Evolutionary conservation across 2,888 invertebrate genomes (phyloP).

Genomic region (Beris morrisii): DNA sequence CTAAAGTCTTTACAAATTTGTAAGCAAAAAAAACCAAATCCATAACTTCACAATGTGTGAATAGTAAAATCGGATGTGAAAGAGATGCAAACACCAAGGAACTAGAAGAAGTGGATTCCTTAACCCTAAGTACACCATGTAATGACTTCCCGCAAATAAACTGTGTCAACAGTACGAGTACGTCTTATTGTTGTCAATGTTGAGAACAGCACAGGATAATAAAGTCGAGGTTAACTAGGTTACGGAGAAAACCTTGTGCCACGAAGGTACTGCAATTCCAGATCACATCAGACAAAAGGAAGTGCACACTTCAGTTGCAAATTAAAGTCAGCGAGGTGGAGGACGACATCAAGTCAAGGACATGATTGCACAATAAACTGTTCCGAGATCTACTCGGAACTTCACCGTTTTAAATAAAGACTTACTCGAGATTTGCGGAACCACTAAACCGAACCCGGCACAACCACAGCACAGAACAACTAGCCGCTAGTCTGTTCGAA

Average conservation of each 20-base stretch:
- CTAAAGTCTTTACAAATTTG: too few species aligned
- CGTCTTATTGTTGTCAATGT: constrained; percentile 27
- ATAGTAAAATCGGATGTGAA: too few species aligned
- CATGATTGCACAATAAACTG: constrained; percentile 1
- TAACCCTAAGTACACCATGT: constrained; percentile 35
- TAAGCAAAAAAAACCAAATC: too few species aligned
- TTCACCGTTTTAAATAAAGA: too few species aligned
- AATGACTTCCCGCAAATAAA: constrained; percentile 37
- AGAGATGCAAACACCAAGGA: too few species aligned
- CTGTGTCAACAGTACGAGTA: constrained; percentile 34
- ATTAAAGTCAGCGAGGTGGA: constrained; percentile 6
- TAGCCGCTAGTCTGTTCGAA: neutral
- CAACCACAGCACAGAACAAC: too few species aligned
- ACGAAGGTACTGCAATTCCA: neutral
- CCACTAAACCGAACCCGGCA: too few species aligned
- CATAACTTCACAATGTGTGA: too few species aligned
- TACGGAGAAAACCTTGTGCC: neutral
- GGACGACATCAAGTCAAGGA: constrained; percentile 21
- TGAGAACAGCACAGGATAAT: constrained; percentile 8
- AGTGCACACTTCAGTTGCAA: constrained; percentile 24
- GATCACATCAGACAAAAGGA: constrained; percentile 19
- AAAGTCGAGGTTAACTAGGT: neutral
- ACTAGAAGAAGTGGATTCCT: constrained; percentile 27
- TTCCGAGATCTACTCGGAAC: too few species aligned
- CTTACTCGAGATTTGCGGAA: too few species aligned